Base-by-base conservation (phyloP, 2,113 vertebrate species). In the Xiphophorus hellerii region DNA sequence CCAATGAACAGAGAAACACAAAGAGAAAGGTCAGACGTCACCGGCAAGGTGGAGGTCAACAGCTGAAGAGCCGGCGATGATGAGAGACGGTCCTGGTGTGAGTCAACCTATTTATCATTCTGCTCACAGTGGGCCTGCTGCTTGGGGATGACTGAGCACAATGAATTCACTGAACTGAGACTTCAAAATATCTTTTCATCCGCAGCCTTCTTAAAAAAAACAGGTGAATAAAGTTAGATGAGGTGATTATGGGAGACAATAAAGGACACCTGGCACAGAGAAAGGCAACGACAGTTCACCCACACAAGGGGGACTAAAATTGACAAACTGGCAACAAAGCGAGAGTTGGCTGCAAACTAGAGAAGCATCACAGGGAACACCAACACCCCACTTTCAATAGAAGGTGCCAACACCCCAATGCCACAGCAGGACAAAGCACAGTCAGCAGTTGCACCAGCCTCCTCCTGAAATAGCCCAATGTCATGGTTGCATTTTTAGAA, bases 11-110 rank as follows among this genome's bases (percentile, higher is more conserved):
- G 60, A 3, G 51, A 63, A 54, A 67, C 25, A 94, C 90, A 94
- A 95, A 86, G 81, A 85, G 5, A 0, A 20, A 68, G 93, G 93
- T 89, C 92, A 92, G 68, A 84, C 89, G 89, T 92, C 83, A 81
- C 62, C 12, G 0, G 8, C 28, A 62, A 73, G 87, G 84, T 71
- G 28, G 73, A 92, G 92, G 92, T 93, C 91, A 89, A 89, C 93
- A 93, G 91, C 92, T 94, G 92, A 88, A 73, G 84, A 86, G 87
- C 79, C 17, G 17, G 82, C 70, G 1, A 66, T 4, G 67, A 69
- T 22, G 74, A 58, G 76, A 76, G 77, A 73, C 9, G 48, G 71
- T 62, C 73, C 27, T 76, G 2, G 54, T 68, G 72, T 65, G 84
- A 89, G 78, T 70, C 48, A 80, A 78, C 22, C 78, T 71, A 90